Evolutionary conservation across 2,888 invertebrate genomes (phyloP).

Genomic region (Peribatodes rhomboidaria): DNA sequence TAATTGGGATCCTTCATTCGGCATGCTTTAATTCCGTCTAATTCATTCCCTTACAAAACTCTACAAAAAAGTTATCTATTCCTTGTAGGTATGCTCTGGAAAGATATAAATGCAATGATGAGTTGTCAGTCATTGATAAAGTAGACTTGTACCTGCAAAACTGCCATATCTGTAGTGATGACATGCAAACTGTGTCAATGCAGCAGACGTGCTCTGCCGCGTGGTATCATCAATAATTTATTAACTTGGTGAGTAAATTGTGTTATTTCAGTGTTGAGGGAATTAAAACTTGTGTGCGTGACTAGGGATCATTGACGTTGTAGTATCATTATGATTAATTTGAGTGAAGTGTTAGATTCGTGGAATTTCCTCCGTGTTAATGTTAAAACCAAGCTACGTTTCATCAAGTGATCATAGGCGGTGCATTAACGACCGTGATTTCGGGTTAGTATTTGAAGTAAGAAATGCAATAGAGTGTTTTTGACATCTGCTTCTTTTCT

Average conservation of each 20-base stretch:
- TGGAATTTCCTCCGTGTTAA: constrained; percentile 82
- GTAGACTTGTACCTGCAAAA: constrained; percentile 30
- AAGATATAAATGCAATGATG: constrained; percentile 52
- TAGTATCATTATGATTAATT: constrained; percentile 50
- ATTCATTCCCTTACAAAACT: constrained; percentile 69
- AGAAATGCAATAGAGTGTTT: constrained; percentile 73
- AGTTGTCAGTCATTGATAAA: constrained; percentile 37
- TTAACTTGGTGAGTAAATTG: constrained; percentile 59
- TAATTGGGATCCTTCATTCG: constrained; percentile 68
- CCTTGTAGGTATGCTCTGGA: constrained; percentile 57
- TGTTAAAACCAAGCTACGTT: constrained; percentile 74
- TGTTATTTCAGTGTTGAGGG: constrained; percentile 64
- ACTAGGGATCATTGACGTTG: constrained; percentile 53
- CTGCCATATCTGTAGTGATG: constrained; percentile 58
- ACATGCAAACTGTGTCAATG: constrained; percentile 79
- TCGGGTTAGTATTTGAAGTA: constrained; percentile 77
- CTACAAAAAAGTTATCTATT: constrained; percentile 55
- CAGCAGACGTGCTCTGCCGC: constrained; percentile 67
- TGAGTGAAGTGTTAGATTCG: constrained; percentile 76
- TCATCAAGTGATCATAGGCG: constrained; percentile 78
- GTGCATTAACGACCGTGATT: constrained; percentile 84
- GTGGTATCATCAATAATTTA: constrained; percentile 63
- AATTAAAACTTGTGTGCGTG: constrained; percentile 67
- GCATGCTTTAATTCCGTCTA: constrained; percentile 74
- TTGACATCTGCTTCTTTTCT: constrained; percentile 70